Conservation (phyloP, 2,797 vertebrate genomes). For the Siniperca obscura region DNA sequence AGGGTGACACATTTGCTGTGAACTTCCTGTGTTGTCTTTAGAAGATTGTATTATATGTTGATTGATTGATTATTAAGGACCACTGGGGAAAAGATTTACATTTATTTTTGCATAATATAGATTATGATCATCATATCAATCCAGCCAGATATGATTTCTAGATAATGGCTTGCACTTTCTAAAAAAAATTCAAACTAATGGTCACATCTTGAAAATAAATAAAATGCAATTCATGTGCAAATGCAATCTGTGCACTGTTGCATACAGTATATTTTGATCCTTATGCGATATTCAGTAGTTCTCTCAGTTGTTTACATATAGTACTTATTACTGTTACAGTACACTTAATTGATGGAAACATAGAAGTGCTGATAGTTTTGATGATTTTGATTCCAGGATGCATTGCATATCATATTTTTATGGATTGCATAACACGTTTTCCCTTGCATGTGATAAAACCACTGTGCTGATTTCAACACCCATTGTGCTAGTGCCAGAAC, state of each 20-base stretch:
- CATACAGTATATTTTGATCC: background rate
- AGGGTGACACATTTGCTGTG: conserved; percentile 20
- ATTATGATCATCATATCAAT: conserved; percentile 9
- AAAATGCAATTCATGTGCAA: background rate
- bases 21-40: conserved; percentile 50
- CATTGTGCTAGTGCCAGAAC: conserved; percentile 40
- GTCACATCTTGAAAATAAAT: background rate
- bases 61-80: conserved; percentile 25
- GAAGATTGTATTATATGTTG: conserved; percentile 26
- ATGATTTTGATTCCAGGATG: conserved; percentile 23
- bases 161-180: background rate
- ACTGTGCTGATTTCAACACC: conserved; percentile 42
- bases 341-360: background rate
- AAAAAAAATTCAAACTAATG: background rate
- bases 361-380: background rate
- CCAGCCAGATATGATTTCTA: background rate
- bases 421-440: conserved; percentile 32
- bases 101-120: background rate
- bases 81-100: conserved; percentile 6
- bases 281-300: background rate
- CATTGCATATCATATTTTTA: conserved; percentile 19
- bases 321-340: background rate
- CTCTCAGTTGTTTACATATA: background rate
- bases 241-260: background rate
- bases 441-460: conserved; percentile 33